Conservation (phyloP, 2,888 invertebrate species). For the Epinotia nisella region DNA sequence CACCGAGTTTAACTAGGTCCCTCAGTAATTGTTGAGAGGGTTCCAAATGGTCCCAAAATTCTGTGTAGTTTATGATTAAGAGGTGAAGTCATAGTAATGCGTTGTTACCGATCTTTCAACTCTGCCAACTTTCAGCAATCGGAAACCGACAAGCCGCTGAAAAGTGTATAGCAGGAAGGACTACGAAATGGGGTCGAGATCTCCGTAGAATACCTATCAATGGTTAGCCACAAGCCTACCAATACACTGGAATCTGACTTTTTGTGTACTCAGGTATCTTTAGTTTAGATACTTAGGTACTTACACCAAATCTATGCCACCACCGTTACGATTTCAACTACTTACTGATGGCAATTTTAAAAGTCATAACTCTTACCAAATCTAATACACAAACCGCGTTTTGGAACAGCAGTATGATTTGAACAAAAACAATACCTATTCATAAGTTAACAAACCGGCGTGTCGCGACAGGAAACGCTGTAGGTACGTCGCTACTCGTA, state of each 20-base stretch:
- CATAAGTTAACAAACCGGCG: slow-evolving; percentile 33
- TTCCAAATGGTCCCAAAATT: no score
- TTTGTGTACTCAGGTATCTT: not conserved
- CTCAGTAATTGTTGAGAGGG: no score
- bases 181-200: no score
- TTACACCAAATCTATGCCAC: slow-evolving; percentile 1
- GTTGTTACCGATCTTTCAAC: no score
- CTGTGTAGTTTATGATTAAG: no score
- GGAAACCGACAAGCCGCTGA: no score
- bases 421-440: slow-evolving; percentile 40
- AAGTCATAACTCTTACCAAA: not conserved
- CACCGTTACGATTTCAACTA: not conserved
- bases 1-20: no score
- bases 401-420: not conserved
- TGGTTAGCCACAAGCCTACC: no score
- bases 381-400: not conserved
- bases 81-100: no score
- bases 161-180: no score
- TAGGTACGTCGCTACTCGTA: not conserved
- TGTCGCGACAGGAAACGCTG: slow-evolving; percentile 16
- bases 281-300: not conserved
- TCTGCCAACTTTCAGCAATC: no score
- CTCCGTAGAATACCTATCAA: no score
- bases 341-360: not conserved
- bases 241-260: not conserved